phyloP scores from a whole-genome alignment of 2,113 vertebrate species.

The Pungitius pungitius region DNA sequence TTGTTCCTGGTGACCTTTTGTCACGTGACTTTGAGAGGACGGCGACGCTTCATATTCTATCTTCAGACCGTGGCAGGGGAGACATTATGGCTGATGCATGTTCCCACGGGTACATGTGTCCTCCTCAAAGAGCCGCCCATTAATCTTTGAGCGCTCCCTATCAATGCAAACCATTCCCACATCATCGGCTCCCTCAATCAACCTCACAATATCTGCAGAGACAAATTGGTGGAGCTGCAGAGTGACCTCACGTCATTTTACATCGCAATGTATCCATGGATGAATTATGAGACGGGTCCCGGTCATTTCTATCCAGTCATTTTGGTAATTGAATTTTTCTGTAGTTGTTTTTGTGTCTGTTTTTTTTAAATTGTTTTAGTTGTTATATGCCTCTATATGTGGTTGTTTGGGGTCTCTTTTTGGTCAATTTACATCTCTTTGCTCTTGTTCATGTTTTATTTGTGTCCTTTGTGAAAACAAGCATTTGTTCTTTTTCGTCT shows the following conservation, averaged over 20 bases:
- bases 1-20: conserved; percentile 46
- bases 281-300: conserved; percentile 1
- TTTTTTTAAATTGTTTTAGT: not conserved
- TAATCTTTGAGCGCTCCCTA: conserved; percentile 64
- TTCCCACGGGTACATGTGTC: conserved; percentile 60
- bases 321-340: not conserved
- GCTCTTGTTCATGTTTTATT: not conserved
- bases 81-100: conserved; percentile 50
- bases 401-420: not conserved
- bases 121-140: conserved; percentile 64
- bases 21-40: conserved; percentile 45
- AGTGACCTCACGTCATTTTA: conserved; percentile 61
- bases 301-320: not conserved
- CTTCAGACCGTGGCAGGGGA: conserved; percentile 46
- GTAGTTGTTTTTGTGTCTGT: not conserved
- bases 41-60: conserved; percentile 52
- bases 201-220: conserved; percentile 63
- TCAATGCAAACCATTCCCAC: conserved; percentile 59
- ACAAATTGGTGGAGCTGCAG: conserved; percentile 68
- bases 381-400: not conserved
- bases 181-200: conserved; percentile 70
- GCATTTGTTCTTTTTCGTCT: not conserved
- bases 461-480: not conserved
- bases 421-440: not conserved
- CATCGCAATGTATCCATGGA: conserved; percentile 14